phyloP scores from a whole-genome alignment of 2,888 invertebrate genomes.

The Melanostoma mellinum region DNA sequence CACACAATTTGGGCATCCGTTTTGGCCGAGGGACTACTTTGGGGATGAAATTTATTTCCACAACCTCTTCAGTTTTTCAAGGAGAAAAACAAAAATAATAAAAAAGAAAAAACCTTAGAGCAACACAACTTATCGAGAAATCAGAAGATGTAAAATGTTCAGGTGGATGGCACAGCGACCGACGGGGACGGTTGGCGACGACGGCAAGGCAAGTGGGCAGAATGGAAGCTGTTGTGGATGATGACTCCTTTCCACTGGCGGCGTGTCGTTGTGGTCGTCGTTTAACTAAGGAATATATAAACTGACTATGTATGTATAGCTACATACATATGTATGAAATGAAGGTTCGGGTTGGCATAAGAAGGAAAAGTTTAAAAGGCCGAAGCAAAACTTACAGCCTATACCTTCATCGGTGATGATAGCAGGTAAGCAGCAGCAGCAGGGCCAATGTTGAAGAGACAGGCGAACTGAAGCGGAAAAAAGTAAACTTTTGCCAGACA shows the following conservation, averaged over 20 bases:
- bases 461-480: constrained; percentile 24
- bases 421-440: constrained; percentile 47
- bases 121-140: constrained; percentile 68
- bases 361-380: constrained; percentile 66
- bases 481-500: constrained; percentile 65
- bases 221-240: constrained; percentile 19
- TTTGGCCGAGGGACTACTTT: constrained; percentile 37
- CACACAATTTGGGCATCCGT: constrained; percentile 41
- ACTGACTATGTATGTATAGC: neutral
- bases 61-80: constrained; percentile 21
- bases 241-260: constrained; percentile 39
- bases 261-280: constrained; percentile 39
- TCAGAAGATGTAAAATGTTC: constrained; percentile 68
- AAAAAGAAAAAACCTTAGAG: constrained; percentile 30
- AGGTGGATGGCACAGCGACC: constrained; percentile 10
- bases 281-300: constrained; percentile 38
- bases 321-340: neutral
- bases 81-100: neutral
- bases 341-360: constrained; percentile 2
- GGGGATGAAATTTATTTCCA: constrained; percentile 62
- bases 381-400: constrained; percentile 62
- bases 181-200: neutral
- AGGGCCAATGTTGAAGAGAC: constrained; percentile 26
- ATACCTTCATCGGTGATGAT: constrained; percentile 44
- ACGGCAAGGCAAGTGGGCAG: neutral